phyloP scores from a whole-genome alignment of 2,888 invertebrate species.

The Cenopis cana region DNA sequence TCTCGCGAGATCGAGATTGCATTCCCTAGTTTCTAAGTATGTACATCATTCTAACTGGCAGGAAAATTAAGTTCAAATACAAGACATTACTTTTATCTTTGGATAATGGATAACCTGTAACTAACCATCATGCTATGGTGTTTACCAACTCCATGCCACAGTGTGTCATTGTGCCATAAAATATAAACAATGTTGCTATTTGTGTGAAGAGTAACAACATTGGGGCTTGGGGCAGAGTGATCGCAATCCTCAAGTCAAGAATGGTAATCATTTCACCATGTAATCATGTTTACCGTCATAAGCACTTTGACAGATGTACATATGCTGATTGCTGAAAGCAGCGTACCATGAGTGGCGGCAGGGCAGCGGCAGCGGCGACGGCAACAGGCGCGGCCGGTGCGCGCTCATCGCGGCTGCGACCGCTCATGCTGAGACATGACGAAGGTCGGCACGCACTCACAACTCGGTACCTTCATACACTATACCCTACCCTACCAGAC shows the following conservation, averaged over 20 bases:
- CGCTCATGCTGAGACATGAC: constrained; percentile 78
- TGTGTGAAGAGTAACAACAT: no score
- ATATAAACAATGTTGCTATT: no score
- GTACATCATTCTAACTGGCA: no score
- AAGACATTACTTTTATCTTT: no score
- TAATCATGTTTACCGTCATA: constrained; percentile 8
- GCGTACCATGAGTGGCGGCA: constrained; percentile 77
- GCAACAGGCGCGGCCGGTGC: constrained; percentile 60
- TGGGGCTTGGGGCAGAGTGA: background rate
- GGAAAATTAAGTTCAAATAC: no score
- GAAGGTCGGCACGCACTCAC: constrained; percentile 51
- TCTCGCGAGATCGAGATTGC: no score
- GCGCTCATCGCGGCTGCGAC: constrained; percentile 68
- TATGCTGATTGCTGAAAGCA: background rate
- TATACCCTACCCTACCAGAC: constrained; percentile 17
- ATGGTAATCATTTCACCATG: background rate
- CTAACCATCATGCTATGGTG: no score
- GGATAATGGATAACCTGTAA: no score
- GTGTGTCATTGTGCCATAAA: no score
- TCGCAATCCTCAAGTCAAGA: background rate
- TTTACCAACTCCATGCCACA: no score
- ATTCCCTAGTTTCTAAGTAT: no score
- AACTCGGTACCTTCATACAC: constrained; percentile 36
- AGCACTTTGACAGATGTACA: background rate
- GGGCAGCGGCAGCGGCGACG: constrained; percentile 66